phyloP scores from a whole-genome alignment of 2,113 vertebrate genomes.

The Oryzias celebensis region DNA sequence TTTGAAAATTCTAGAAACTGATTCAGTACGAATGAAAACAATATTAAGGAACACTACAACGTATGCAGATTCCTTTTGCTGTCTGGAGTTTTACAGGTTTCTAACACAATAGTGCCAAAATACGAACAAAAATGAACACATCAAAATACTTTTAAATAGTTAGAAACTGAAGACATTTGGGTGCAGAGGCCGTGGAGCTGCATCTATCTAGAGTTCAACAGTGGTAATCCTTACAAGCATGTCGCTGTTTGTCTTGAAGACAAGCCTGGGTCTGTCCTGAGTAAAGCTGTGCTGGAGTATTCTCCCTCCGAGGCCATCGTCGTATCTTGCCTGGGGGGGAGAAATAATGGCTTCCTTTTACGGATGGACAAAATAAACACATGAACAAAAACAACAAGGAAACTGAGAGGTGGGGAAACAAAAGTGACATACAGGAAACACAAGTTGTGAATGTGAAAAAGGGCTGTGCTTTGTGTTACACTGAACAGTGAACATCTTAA shows the following conservation, averaged over 20 bases:
- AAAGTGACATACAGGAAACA: conserved; percentile 60
- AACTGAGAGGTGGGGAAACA: conserved; percentile 83
- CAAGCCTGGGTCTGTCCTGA: conserved; percentile 99
- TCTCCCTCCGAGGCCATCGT: conserved; percentile 98
- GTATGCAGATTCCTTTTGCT: conserved; percentile 15
- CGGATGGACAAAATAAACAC: conserved; percentile 93
- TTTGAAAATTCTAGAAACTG: too few species aligned
- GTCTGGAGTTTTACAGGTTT: not conserved
- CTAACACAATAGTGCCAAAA: conserved; percentile 27
- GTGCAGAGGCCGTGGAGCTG: conserved; percentile 63
- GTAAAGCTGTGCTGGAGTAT: conserved; percentile 97
- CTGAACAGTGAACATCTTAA: conserved; percentile 36
- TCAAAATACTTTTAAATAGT: conserved; percentile 30
- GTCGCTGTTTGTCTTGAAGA: conserved; percentile 99
- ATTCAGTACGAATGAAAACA: too few species aligned
- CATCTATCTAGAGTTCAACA: conserved; percentile 85
- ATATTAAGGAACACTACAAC: conserved; percentile 21
- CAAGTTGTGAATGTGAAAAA: conserved; percentile 59
- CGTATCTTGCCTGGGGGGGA: conserved; percentile 98
- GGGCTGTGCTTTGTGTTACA: conserved; percentile 33
- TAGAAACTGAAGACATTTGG: conserved; percentile 65
- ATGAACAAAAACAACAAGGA: conserved; percentile 80
- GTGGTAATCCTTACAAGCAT: conserved; percentile 97
- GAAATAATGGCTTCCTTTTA: conserved; percentile 99
- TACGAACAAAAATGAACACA: conserved; percentile 43